Percentiles rank a stretch among this genome's conserved stretches.
Conservation (phyloP, 2,888 invertebrate genomes). For the Tricholauxania praeusta region DNA sequence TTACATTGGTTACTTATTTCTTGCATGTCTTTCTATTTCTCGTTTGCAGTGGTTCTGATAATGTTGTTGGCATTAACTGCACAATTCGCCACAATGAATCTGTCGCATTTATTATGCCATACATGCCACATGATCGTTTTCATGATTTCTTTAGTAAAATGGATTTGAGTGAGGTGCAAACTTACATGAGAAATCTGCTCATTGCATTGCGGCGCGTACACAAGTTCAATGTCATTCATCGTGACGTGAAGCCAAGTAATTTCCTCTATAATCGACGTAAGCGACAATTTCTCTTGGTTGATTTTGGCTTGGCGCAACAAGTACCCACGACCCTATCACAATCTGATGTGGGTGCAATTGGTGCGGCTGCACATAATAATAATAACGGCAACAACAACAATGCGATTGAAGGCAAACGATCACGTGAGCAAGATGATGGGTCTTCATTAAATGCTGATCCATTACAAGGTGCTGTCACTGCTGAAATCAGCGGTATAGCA, state of each 20-base stretch:
- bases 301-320: slow-evolving; percentile 89
- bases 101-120: slow-evolving; percentile 91
- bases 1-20: neutral
- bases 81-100: slow-evolving; percentile 83
- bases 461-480: slow-evolving; percentile 41
- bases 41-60: slow-evolving; percentile 75
- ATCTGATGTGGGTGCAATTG: slow-evolving; percentile 31
- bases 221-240: slow-evolving; percentile 85
- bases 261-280: slow-evolving; percentile 85
- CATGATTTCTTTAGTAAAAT: slow-evolving; percentile 82
- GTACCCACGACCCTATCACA: slow-evolving; percentile 47
- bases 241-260: slow-evolving; percentile 93
- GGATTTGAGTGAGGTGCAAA: slow-evolving; percentile 77
- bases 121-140: slow-evolving; percentile 83
- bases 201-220: slow-evolving; percentile 85
- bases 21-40: slow-evolving; percentile 24
- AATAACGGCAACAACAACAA: slow-evolving; percentile 21
- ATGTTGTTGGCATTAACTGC: slow-evolving; percentile 84
- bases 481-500: slow-evolving; percentile 49
- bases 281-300: slow-evolving; percentile 82
- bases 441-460: slow-evolving; percentile 30
- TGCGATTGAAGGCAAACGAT: slow-evolving; percentile 49
- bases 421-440: slow-evolving; percentile 50
- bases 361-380: slow-evolving; percentile 29
- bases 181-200: slow-evolving; percentile 85